Percentiles rank a stretch among this genome's conserved stretches.
Evolutionary conservation across 2,888 invertebrate species (phyloP).

Genomic region (Sphaerophoria rueppellii): DNA sequence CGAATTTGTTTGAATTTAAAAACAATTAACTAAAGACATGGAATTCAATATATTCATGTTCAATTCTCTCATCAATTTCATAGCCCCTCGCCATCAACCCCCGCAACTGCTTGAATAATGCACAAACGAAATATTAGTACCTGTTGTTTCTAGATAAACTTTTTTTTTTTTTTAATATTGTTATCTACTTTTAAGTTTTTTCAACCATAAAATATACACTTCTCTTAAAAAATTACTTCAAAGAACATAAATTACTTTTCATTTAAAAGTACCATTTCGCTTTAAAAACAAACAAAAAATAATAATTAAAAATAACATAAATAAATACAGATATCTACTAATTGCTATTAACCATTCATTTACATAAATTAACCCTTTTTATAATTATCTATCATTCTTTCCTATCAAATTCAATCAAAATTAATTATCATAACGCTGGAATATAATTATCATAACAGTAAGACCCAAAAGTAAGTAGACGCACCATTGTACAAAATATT

Average conservation of each 20-base stretch:
- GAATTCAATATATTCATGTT: no score
- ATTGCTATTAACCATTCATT: slow-evolving; percentile 50
- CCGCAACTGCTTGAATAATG: slow-evolving; percentile 42
- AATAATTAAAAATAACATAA: neutral
- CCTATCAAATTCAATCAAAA: slow-evolving; percentile 42
- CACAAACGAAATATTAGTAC: neutral
- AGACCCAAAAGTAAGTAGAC: slow-evolving; percentile 73
- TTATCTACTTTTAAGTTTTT: neutral
- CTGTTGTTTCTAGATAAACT: neutral
- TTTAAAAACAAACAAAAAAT: neutral
- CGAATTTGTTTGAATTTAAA: no score
- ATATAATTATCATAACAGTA: slow-evolving; percentile 65
- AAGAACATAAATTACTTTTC: neutral
- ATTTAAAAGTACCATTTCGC: no score
- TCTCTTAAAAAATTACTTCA: neutral
- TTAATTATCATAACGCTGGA: slow-evolving; percentile 46
- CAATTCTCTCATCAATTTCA: neutral
- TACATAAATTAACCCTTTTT: slow-evolving; percentile 46
- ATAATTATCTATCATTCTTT: slow-evolving; percentile 40
- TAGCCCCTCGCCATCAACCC: neutral
- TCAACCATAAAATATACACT: no score
- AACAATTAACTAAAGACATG: no score
- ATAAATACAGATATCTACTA: slow-evolving; percentile 4
- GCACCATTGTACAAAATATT: slow-evolving; percentile 4
- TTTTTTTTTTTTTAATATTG: neutral